Evolutionary conservation across 2,797 vertebrate genomes (phyloP).

Genomic region (Eulemur albifrons): DNA sequence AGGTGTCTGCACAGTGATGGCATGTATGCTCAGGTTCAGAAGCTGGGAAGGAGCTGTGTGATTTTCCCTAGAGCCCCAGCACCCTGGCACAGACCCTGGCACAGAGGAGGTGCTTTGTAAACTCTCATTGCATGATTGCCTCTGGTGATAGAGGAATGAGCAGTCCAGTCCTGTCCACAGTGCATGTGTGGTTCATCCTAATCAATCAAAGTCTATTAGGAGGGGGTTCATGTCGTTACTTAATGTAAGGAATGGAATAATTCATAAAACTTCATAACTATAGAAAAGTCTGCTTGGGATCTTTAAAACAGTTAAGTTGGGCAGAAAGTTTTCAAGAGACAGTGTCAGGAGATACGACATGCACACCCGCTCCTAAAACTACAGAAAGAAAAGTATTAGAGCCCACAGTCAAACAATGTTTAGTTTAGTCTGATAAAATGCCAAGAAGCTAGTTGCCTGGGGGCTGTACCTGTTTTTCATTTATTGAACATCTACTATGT

Average conservation of each 20-base stretch:
- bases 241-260: background rate
- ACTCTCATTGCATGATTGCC: fast-evolving
- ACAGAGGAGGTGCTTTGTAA: background rate
- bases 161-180: background rate
- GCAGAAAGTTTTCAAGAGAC: background rate
- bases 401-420: background rate
- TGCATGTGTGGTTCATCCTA: background rate
- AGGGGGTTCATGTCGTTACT: background rate
- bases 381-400: background rate
- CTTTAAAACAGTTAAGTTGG: background rate
- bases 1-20: background rate
- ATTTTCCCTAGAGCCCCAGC: background rate
- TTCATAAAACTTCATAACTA: background rate
- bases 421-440: background rate
- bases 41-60: background rate
- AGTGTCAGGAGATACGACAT: background rate
- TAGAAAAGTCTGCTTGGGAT: background rate
- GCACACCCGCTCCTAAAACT: background rate
- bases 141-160: background rate
- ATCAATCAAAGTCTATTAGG: background rate
- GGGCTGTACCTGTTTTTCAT: background rate
- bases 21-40: background rate
- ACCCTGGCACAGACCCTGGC: background rate
- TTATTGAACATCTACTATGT: background rate
- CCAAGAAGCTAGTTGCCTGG: background rate